Evolutionary conservation across 2,888 invertebrate genomes (phyloP), one percentile per base, ranked within the genome.

Genomic region (Ophioninae sp.): DNA sequence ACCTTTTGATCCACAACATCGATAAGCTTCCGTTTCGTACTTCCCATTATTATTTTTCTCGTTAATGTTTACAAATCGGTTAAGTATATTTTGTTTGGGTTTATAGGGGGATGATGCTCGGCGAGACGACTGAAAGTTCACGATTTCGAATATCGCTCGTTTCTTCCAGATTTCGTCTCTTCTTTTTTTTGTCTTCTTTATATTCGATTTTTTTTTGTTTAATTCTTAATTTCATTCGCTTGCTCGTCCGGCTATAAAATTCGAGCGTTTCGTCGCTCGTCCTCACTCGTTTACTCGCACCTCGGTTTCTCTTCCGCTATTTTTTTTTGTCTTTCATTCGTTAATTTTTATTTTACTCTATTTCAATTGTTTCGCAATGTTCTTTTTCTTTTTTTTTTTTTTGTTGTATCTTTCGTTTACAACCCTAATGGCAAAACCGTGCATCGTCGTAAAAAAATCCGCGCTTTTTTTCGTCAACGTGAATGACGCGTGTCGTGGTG

Each of bases 51-150:
- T 69, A 81, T 77, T 73, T 83, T 81, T 74, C 79, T 86, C 75
- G 79, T 85, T 85, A 85, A 82, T 85, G 82, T 86, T 85, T 86
- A 81, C 84, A 84, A 81, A 81, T 86, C 82, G 84, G 82, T 86
- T 86, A 86, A 84, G 82, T 82, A 85, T 85, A 82, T 80, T 85
- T 81, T 71, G 13, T 1, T 51, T 51, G 10, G 6, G 83, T 80
- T 63, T 82, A 81, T 85, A 84, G 82, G 80, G 78, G 82, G 79
- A 85, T 82, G 75, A 85, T 82, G 75, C 80, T 83, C 84, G 80
- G 78, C 82, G 77, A 82, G 84, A 80, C 80, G 30, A 1, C 77
- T 81, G 82, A 84, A 80, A 73, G 63, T 67, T 64, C 75, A 71
- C 72, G 83, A 81, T 30, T 30, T 30, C 30, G 30, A 30, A 30